Base-by-base conservation (phyloP, 1,140 invertebrate species). In the Nasonia vitripennis region DNA sequence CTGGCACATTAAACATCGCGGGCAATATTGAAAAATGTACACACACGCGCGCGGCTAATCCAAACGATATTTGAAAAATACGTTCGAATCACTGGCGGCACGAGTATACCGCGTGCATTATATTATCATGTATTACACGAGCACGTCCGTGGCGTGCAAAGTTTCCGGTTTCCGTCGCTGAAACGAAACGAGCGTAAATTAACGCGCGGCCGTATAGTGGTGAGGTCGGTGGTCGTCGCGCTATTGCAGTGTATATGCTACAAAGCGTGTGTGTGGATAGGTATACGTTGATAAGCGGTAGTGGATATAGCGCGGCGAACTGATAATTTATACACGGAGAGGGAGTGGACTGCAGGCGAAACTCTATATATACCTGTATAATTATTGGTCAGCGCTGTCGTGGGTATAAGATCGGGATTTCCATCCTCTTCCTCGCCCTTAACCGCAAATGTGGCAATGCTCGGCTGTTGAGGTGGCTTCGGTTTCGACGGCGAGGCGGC, bases 401-500 rank as follows among this genome's bases (percentile, higher is more conserved):
- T 93, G 2, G 93, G 93, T 89, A 93, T 93, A 71, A 93, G 90
- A 89, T 93, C 93, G 31, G 93, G 92, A 89, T 93, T 93, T 48
- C 93, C 92, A 81, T 93, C 93, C 83, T 93, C 93, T 78, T 93
- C 93, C 31, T 93, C 93, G 45, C 74, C 80, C 79, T 93, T 93
- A 37, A 90, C 90, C 37, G 91, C 88, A 84, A 93, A 93, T 84
- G 92, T 92, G 78, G 91, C 90, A 81, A 92, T 92, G 77, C 87
- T 92, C 83, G 92, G 92, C 81, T 93, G 92, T 81, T 88, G 89
- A 86, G 83, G 89, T 89, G 89, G 91, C 86, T 92, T 92, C 9
- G 91, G 95, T 88, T 95, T 95, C 7, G 94, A 94, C 2, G 94
- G 95, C 85, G 93, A 91, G n/a, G 87, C 70, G 86, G 91, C 92